Conservation (phyloP, 2,113 vertebrate species). For the Crocuta crocuta region DNA sequence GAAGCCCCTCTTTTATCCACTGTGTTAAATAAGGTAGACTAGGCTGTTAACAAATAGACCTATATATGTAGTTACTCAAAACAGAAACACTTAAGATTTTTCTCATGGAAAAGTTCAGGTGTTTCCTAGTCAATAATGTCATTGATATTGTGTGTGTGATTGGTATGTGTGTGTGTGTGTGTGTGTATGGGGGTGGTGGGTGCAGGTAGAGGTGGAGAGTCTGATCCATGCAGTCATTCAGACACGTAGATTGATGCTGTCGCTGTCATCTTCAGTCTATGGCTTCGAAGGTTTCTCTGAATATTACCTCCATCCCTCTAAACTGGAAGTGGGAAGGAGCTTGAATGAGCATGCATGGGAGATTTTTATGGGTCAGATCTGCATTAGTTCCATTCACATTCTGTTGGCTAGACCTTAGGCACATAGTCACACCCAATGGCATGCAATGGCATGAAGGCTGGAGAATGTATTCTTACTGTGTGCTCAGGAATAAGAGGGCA, state of each 20-base stretch:
- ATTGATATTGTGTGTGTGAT: not conserved
- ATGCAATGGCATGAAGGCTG: not conserved
- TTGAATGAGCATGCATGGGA: not conserved
- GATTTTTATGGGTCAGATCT: not conserved
- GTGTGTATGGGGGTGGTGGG: fast-evolving
- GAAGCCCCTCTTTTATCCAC: too few relatives aligned
- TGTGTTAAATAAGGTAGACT: not conserved
- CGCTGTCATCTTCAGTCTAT: not conserved
- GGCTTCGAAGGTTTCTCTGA: not conserved
- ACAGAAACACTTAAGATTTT: not conserved
- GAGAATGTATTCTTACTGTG: not conserved
- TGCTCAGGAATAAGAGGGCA: not conserved
- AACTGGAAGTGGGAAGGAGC: not conserved
- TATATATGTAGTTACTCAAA: not conserved
- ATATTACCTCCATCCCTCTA: not conserved
- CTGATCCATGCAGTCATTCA: not conserved
- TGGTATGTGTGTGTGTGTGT: fast-evolving
- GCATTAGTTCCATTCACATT: not conserved
- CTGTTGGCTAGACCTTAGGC: not conserved
- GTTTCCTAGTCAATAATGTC: not conserved
- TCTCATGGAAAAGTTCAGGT: not conserved
- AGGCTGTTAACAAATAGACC: not conserved
- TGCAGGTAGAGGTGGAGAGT: not conserved
- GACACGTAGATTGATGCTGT: not conserved
- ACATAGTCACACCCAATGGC: not conserved